Evolutionary conservation across 2,113 vertebrate genomes (phyloP), one percentile per base, ranked within the genome.

Genomic region (Petrocephalus zakoni): DNA sequence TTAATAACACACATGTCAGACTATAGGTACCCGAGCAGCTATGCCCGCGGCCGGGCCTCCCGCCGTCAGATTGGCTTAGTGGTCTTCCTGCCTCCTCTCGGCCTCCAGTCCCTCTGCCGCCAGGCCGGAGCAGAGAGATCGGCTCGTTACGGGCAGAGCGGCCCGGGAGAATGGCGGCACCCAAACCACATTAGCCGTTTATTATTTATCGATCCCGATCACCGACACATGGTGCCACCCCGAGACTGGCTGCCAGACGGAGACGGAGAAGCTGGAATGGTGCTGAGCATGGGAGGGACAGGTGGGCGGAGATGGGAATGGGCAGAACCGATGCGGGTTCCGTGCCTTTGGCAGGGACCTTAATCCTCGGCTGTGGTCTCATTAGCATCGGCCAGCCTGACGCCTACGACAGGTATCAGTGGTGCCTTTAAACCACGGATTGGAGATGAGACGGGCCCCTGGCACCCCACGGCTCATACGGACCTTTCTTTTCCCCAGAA

Each of bases 181-280:
- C 96, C 96, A 97, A 99, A 99, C 98, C 97, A 97, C 97, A 99
- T 99, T 99, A 99, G 97, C 99, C 98, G 98, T 99, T 99, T 98
- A 99, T 99, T 99, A 99, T 99, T 97, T 99, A 99, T 99, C 99
- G 98, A 99, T 99, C 97, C 96, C 90, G 93, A n/a, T 95, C 19
- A 5, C 15, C 51, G 98, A 99, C 98, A 98, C 97, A 96, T 97
- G 96, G 96, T 96, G 97, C 98, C 97, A 97, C 97, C 49, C 95
- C 96, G 97, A 97, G 97, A 97, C 97, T 97, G 97, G 94, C 95
- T 97, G 97, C 96, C 96, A 94, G 93, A 72, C 92, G 89, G 89
- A 93, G 94, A 91, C 93, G 91, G 90, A 93, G 93, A 92, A 91
- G 91, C 91, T 90, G 91, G 91, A 91, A 91, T 92, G 90, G 88